Percentiles rank a stretch among this genome's conserved stretches.
Conservation (phyloP, 2,797 vertebrate genomes). For the Acanthurus lineatus region DNA sequence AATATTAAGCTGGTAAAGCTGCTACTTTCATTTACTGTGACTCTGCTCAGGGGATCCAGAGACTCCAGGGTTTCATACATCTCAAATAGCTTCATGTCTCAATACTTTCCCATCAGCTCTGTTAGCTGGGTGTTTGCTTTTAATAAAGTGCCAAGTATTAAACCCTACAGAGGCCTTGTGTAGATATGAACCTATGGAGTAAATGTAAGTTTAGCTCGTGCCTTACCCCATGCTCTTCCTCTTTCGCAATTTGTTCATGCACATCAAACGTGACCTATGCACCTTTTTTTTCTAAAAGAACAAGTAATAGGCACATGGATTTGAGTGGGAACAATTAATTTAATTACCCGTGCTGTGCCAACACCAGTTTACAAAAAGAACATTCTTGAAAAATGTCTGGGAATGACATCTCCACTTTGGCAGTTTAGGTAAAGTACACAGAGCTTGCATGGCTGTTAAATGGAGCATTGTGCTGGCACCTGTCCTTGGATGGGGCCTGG, state of each 20-base stretch:
- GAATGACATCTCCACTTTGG: conserved; percentile 34
- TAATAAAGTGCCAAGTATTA: conserved; percentile 70
- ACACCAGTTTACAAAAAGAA: conserved; percentile 40
- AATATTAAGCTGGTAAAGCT: conserved; percentile 85
- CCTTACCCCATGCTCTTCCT: background rate
- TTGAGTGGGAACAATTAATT: conserved; percentile 20
- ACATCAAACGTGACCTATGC: background rate
- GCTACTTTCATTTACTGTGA: conserved; percentile 88
- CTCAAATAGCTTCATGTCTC: conserved; percentile 88
- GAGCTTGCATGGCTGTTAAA: conserved; percentile 73
- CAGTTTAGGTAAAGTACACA: conserved; percentile 54
- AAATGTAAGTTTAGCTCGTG: conserved; percentile 25
- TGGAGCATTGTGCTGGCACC: conserved; percentile 72
- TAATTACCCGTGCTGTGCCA: conserved; percentile 45
- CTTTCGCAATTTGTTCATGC: background rate
- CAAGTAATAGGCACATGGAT: conserved; percentile 23
- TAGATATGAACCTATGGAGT: conserved; percentile 11
- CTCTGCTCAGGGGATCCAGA: conserved; percentile 84
- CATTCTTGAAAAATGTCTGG: conserved; percentile 28
- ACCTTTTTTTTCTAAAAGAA: conserved; percentile 1
- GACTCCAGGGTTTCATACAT: conserved; percentile 86
- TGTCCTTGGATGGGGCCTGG: conserved; percentile 65
- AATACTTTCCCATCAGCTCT: conserved; percentile 81
- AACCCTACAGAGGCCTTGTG: conserved; percentile 35
- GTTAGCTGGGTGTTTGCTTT: conserved; percentile 80